Conservation (phyloP, 2,888 invertebrate genomes). For the Amiota mariae region DNA sequence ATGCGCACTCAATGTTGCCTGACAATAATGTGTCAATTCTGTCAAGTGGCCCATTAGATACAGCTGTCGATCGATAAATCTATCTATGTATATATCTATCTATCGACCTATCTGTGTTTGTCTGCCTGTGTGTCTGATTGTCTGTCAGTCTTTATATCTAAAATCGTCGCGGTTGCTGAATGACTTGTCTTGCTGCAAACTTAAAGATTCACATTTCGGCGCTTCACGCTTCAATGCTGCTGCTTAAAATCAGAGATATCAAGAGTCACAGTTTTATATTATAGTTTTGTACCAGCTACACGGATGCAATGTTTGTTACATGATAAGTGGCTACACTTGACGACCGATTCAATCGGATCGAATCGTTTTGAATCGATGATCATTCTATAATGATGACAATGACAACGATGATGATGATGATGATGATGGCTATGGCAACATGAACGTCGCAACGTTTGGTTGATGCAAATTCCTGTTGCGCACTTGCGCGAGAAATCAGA, state of each 20-base stretch:
- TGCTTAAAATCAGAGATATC: conserved; percentile 43
- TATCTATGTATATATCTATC: conserved; percentile 2
- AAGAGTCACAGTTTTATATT: not conserved
- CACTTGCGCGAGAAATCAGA: conserved; percentile 60
- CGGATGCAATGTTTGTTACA: conserved; percentile 16
- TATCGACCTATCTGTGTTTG: not conserved
- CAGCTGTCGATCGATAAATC: conserved; percentile 23
- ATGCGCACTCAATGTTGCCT: conserved; percentile 56
- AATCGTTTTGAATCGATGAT: too few relatives aligned
- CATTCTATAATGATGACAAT: too few relatives aligned
- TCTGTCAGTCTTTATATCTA: conserved; percentile 10
- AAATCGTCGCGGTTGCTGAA: conserved; percentile 16
- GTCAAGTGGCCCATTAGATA: conserved; percentile 63
- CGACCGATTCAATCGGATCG: not conserved
- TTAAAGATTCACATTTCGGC: conserved; percentile 47
- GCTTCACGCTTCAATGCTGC: conserved; percentile 62
- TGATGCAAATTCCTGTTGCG: conserved; percentile 53
- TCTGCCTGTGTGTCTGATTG: not conserved
- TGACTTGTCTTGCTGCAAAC: conserved; percentile 26
- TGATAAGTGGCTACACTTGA: conserved; percentile 23
- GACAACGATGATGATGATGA: too few relatives aligned
- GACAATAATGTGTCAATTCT: conserved; percentile 66
- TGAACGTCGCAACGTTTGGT: not conserved
- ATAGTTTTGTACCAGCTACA: not conserved
- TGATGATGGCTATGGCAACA: too few relatives aligned